These are phyloP conservation scores for Drosophila oshimai DNA, from an alignment of 1,140 invertebrate species.

Conservation along the genomic window DNA sequence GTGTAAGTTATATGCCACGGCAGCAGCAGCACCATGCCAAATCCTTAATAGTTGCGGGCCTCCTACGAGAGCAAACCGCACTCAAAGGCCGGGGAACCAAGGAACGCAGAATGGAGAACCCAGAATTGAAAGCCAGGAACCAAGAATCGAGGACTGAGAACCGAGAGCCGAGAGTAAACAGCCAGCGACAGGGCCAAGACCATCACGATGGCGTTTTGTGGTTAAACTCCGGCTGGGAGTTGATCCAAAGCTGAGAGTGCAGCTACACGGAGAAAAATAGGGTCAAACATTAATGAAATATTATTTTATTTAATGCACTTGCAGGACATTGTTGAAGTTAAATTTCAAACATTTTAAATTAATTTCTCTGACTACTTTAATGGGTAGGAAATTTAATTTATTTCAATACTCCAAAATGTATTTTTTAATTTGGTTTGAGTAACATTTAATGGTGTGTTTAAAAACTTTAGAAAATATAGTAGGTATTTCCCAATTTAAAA, in stretches of 20 bases:
- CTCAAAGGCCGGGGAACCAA: background rate
- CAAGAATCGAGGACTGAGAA: background rate
- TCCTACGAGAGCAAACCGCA: slow-evolving; percentile 48
- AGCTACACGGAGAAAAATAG: background rate
- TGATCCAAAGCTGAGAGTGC: background rate
- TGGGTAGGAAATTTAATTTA: too few relatives aligned
- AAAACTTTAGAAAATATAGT: too few relatives aligned
- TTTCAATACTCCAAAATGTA: too few relatives aligned
- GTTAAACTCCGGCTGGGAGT: slow-evolving; percentile 42
- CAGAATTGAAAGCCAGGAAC: background rate
- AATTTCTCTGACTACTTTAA: too few relatives aligned
- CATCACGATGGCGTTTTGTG: slow-evolving; percentile 66
- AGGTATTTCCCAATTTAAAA: too few relatives aligned
- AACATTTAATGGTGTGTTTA: too few relatives aligned
- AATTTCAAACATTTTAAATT: too few relatives aligned
- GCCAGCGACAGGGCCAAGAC: slow-evolving; percentile 44
- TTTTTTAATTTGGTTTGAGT: too few relatives aligned
- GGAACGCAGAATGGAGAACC: background rate
- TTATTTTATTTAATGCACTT: background rate
- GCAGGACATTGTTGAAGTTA: too few relatives aligned
- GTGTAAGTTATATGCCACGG: slow-evolving; percentile 78
- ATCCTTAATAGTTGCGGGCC: slow-evolving; percentile 78
- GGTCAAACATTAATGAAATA: background rate
- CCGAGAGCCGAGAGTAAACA: slow-evolving; percentile 30
- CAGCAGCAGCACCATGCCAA: slow-evolving; percentile 67